Conservation (phyloP, 2,888 invertebrate genomes). For the Nasonia oneida region DNA sequence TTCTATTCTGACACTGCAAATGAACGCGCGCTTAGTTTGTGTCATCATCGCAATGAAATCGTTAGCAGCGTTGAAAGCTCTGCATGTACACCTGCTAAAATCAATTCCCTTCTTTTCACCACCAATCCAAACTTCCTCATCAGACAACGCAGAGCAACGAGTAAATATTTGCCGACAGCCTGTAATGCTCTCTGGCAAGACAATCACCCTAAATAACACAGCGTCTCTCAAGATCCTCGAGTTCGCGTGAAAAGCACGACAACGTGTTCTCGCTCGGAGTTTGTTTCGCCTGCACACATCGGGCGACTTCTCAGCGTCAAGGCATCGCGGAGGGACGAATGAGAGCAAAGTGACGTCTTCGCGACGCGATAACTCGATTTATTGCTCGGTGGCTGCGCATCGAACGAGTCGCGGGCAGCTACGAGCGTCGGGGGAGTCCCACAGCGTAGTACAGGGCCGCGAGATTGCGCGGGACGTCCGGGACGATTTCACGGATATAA, state of each 20-base stretch:
- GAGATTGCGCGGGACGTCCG: constrained; percentile 38
- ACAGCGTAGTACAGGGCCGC: not conserved
- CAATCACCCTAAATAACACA: not conserved
- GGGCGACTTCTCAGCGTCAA: no score
- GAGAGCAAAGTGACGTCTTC: not conserved
- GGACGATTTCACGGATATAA: constrained; percentile 45
- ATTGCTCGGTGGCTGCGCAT: constrained; percentile 15
- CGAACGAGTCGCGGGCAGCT: constrained; percentile 30
- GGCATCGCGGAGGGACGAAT: no score
- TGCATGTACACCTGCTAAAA: no score
- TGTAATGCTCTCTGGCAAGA: not conserved
- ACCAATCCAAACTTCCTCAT: no score
- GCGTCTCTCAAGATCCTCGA: not conserved
- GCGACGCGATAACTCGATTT: constrained; percentile 57
- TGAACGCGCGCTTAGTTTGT: no score
- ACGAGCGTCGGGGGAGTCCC: constrained; percentile 33
- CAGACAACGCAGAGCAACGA: not conserved
- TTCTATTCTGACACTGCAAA: no score
- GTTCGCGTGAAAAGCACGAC: no score
- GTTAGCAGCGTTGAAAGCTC: no score
- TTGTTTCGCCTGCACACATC: not conserved
- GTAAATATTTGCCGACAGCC: not conserved
- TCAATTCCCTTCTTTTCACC: no score
- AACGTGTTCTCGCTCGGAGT: not conserved
- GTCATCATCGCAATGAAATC: no score